Evolutionary conservation across 1,140 invertebrate species (phyloP), one percentile per base, ranked within the genome.

Genomic region (Orussus abietinus): DNA sequence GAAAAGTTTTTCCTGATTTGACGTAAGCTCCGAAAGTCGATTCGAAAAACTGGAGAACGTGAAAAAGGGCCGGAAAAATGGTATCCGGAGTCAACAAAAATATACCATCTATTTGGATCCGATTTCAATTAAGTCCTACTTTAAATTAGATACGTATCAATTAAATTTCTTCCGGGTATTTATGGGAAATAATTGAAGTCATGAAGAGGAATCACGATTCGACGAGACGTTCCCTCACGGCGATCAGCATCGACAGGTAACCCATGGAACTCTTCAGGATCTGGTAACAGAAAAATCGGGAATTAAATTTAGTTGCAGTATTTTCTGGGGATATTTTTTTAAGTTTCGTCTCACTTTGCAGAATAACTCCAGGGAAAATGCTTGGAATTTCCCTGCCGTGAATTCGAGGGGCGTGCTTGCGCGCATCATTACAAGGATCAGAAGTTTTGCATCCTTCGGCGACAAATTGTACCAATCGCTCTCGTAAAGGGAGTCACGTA

Each of bases 341-440:
- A n/a, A n/a, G n/a, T n/a, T n/a, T n/a, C n/a, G n/a, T 39, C 49
- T 38, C 40, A 60, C 56, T 7, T 20, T 42, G 9, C 36, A 35
- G 17, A 60, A 62, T 3, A 58, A 41, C 13, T 33, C 28, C 7
- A 59, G 42, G 6, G 52, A 57, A 9, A 64, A 42, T 11, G 17
- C 25, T 7, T 32, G 46, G 45, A 65, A 61, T 47, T 63, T 65
- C 15, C 55, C 58, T 18, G 57, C 59, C 25, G 56, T 64, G 7
- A 68, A 31, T 28, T 45, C 32, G 13, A 61, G 26, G 10, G 65
- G 58, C 33, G 43, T 48, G 20, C 47, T 53, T 2, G 51, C 47
- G 22, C 57, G 43, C 35, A 55, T 40, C 42, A 61, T 61, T n/a
- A 64, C 35, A 9, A 64, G 28, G 17, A 57, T 38, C 5, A 68